A percentile compares a stretch with the other conserved stretches of the same genome.
Evolutionary conservation across 2,113 vertebrate genomes (phyloP).

Genomic region (Aegithalos caudatus): DNA sequence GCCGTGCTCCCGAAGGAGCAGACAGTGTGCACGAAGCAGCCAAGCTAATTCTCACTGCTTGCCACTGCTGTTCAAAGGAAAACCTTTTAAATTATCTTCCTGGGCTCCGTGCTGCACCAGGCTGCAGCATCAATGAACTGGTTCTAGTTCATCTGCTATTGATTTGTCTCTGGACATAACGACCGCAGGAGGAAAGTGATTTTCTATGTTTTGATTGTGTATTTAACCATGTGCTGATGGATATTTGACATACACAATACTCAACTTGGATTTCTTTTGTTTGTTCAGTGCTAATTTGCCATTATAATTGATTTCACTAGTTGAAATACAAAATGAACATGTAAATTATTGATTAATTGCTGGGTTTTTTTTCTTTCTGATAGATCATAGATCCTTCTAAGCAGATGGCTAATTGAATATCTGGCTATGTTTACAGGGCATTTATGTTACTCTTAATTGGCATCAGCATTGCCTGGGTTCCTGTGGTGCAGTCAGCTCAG

Average conservation of each 20-base stretch:
- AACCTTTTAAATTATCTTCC: not conserved
- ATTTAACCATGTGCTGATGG: not conserved
- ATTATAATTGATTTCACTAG: not conserved
- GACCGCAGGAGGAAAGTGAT: not conserved
- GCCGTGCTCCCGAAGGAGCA: fast-evolving
- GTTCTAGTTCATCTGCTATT: not conserved
- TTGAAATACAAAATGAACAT: not conserved
- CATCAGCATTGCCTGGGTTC: constrained; percentile 95
- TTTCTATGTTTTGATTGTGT: not conserved
- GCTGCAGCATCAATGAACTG: not conserved
- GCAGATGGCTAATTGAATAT: constrained; percentile 10
- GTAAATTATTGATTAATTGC: not conserved
- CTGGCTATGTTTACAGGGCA: constrained; percentile 72
- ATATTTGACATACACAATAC: not conserved
- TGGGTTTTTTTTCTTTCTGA: not conserved
- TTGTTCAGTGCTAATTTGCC: not conserved
- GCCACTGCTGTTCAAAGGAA: not conserved
- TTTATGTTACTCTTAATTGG: constrained; percentile 89
- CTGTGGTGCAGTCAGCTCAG: constrained; percentile 87
- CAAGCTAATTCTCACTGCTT: not conserved
- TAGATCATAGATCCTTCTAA: constrained; percentile 1
- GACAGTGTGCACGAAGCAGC: not conserved
- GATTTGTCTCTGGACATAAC: not conserved
- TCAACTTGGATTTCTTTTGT: not conserved
- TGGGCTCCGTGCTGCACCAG: not conserved